phyloP scores from a whole-genome alignment of 2,797 vertebrate genomes.

The Paratrypauchen microcephalus region DNA sequence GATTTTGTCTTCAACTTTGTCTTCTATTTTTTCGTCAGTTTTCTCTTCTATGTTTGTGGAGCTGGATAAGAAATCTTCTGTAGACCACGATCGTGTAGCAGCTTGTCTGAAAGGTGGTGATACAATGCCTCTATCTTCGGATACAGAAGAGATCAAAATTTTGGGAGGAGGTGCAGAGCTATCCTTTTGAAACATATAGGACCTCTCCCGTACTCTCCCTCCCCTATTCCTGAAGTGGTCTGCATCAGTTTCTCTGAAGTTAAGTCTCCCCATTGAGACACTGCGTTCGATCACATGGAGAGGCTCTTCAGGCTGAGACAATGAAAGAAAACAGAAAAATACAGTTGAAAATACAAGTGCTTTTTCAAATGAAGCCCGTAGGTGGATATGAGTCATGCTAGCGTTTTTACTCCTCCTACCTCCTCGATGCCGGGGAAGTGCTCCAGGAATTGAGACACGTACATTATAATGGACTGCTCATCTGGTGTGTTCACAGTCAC shows the following conservation, averaged over 20 bases:
- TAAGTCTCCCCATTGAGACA: constrained; percentile 80
- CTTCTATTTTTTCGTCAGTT: background rate
- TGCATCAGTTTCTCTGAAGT: constrained; percentile 74
- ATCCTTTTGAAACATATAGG: constrained; percentile 77
- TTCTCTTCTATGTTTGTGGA: constrained; percentile 25
- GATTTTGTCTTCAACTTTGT: background rate
- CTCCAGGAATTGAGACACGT: constrained; percentile 94
- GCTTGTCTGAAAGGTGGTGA: constrained; percentile 22
- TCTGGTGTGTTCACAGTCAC: constrained; percentile 88
- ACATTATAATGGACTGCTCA: constrained; percentile 93
- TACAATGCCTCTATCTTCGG: constrained; percentile 55
- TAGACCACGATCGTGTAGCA: constrained; percentile 57
- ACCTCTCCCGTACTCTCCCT: constrained; percentile 70
- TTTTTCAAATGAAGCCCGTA: background rate
- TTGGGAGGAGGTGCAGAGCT: constrained; percentile 78
- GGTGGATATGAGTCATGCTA: background rate
- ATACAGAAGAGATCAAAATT: constrained; percentile 79
- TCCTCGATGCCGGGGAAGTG: constrained; percentile 91
- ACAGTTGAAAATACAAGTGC: background rate
- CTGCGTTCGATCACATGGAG: constrained; percentile 78
- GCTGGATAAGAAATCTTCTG: constrained; percentile 58
- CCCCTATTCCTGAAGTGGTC: constrained; percentile 70
- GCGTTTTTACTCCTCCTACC: constrained; percentile 65
- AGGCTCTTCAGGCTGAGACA: constrained; percentile 72
- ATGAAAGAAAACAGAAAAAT: background rate